Conservation (phyloP, 2,797 vertebrate genomes). For the Microctenopoma steveboyesi region DNA sequence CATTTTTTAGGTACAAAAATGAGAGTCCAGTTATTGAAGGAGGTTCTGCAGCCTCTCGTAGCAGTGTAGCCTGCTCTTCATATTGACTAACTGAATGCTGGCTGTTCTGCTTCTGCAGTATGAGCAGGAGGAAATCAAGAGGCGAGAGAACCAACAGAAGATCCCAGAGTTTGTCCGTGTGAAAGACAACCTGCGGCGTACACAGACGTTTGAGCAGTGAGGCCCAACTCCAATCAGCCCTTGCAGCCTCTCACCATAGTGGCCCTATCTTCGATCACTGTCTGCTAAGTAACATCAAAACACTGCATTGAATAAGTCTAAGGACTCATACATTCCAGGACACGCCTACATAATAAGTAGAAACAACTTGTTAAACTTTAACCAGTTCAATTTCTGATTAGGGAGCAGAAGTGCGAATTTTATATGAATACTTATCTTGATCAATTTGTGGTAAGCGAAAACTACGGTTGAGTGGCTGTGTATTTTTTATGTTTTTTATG, state of each 20-base stretch:
- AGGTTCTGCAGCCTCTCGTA: too few species aligned
- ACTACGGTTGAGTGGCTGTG: constrained; percentile 7
- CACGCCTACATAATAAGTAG: constrained; percentile 19
- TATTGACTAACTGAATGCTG: constrained; percentile 1
- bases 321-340: constrained; percentile 15
- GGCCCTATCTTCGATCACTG: constrained; percentile 46
- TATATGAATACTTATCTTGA: constrained; percentile 23
- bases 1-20: too few species aligned
- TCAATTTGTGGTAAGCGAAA: constrained; percentile 11
- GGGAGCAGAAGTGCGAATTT: constrained; percentile 17
- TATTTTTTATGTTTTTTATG: constrained; percentile 52
- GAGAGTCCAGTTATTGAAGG: too few species aligned
- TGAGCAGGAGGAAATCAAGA: constrained; percentile 80
- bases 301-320: constrained; percentile 8
- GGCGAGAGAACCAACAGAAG: constrained; percentile 74
- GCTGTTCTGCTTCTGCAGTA: constrained; percentile 67
- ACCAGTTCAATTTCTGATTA: constrained; percentile 21
- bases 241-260: constrained; percentile 62
- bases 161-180: constrained; percentile 84
- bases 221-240: constrained; percentile 39
- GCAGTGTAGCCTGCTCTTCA: neutral
- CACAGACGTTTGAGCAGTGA: constrained; percentile 72
- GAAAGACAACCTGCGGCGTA: constrained; percentile 81
- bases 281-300: constrained; percentile 26
- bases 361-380: constrained; percentile 5